phyloP scores from a whole-genome alignment of 1,140 invertebrate species.

The Pseudomyrmex sp. region DNA sequence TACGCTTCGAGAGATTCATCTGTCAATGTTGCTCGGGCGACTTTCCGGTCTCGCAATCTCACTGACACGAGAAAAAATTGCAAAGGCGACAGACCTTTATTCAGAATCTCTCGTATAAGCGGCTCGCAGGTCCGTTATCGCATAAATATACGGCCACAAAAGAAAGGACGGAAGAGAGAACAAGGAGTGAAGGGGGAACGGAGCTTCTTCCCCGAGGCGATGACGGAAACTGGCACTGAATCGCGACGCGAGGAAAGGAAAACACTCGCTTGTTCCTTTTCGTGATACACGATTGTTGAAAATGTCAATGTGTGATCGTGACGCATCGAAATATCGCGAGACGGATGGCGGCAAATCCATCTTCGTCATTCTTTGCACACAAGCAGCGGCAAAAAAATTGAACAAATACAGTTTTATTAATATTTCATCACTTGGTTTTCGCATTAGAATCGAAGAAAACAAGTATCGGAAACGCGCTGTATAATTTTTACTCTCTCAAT shows the following conservation, averaged over 20 bases:
- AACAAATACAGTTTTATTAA: slow-evolving; percentile 7
- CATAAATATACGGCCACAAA: slow-evolving; percentile 20
- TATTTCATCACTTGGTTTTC: not conserved
- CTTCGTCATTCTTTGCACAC: slow-evolving; percentile 4
- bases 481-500: no score
- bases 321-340: slow-evolving; percentile 36
- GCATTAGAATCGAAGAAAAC: no score
- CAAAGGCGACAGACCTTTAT: slow-evolving; percentile 27
- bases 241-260: slow-evolving; percentile 12
- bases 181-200: slow-evolving; percentile 45
- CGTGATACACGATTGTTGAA: slow-evolving; percentile 30
- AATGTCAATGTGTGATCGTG: slow-evolving; percentile 44
- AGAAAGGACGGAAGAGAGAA: slow-evolving; percentile 8
- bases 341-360: not conserved
- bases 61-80: not conserved
- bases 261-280: slow-evolving; percentile 28
- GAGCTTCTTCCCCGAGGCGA: slow-evolving; percentile 12
- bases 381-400: not conserved
- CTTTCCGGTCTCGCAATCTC: not conserved
- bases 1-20: not conserved
- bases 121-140: slow-evolving; percentile 42
- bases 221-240: not conserved
- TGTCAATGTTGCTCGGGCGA: not conserved
- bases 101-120: slow-evolving; percentile 19
- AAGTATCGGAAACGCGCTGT: not conserved